phyloP scores from a whole-genome alignment of 2,113 vertebrate species.

The Pimephales promelas region DNA sequence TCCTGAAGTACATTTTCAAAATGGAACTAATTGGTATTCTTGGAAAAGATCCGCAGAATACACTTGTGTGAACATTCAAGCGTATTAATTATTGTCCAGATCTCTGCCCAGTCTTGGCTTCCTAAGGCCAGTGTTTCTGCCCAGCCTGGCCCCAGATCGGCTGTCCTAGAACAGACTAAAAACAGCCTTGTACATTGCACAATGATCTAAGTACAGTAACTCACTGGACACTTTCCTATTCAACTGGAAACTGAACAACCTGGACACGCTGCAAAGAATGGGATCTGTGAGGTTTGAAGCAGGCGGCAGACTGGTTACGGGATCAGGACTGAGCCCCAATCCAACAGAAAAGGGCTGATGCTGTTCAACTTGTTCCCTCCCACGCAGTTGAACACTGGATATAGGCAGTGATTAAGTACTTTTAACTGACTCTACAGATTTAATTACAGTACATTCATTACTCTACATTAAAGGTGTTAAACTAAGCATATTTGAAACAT shows the following conservation, averaged over 20 bases:
- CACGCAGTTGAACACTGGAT: constrained; percentile 12
- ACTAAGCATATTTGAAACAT: not conserved
- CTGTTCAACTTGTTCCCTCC: constrained; percentile 16
- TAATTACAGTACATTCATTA: not conserved
- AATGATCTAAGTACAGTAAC: constrained; percentile 36
- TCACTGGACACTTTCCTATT: constrained; percentile 57
- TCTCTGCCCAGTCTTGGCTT: constrained; percentile 22
- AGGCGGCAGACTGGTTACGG: constrained; percentile 62
- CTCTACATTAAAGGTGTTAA: not conserved
- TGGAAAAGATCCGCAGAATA: constrained; percentile 43
- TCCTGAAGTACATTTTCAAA: constrained; percentile 42
- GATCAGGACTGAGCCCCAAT: constrained; percentile 63
- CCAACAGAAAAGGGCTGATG: constrained; percentile 64
- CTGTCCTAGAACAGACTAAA: not conserved
- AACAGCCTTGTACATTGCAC: constrained; percentile 12
- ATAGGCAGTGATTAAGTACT: not conserved
- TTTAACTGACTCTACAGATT: not conserved
- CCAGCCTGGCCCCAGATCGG: not conserved
- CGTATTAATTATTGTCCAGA: constrained; percentile 36
- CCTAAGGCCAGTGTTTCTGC: constrained; percentile 3
- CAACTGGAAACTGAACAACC: constrained; percentile 65
- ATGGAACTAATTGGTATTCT: constrained; percentile 55
- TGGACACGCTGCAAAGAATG: constrained; percentile 74
- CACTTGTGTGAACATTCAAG: constrained; percentile 54
- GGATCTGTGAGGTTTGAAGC: constrained; percentile 59